Evolutionary conservation across 2,888 invertebrate genomes (phyloP), one percentile per base, ranked within the genome.

Genomic region (Helicoverpa assulta): DNA sequence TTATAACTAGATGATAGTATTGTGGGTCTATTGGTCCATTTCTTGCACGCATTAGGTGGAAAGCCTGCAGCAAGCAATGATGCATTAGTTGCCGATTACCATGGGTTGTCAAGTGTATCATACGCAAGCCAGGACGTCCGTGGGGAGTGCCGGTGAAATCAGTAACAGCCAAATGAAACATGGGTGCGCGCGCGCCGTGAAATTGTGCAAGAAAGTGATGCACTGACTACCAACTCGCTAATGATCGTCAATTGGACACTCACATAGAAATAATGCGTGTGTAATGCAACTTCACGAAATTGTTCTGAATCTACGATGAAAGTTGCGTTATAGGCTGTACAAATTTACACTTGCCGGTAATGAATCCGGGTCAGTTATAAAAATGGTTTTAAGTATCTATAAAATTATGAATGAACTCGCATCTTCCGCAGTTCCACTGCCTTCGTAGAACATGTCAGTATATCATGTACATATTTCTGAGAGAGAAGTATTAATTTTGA

Each of bases 131-230:
- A 88, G 90, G 91, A 90, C 85, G 86, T 91, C 92, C 90, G 88
- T 56, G 86, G 90, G 91, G 90, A 89, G 89, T 88, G 85, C 68
- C 76, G 81, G 93, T 87, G 93, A 94, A 93, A 94, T 92, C 92
- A 85, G 71, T 76, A 78, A 79, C 76, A 68, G 70, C 75, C 86
- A 88, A 92, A 91, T 92, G 88, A 90, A 82, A 89, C 88, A 90
- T 89, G 85, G 89, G 89, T 89, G 92, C 86, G 86, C 92, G 82
- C 71, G 83, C 88, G 89, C 92, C 94, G 93, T 94, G 92, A 93
- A 92, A 92, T 94, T 94, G 94, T 90, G 90, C 85, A 94, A 93
- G 94, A 95, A 95, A 95, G 95, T 91, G 91, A 88, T 77, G 82
- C 78, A 50, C 37, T 26, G 67, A 64, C 64, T 72, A 78, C 67